Evolutionary conservation across 2,113 vertebrate species (phyloP), one percentile per base, ranked within the genome.

Genomic region (Eira barbara): DNA sequence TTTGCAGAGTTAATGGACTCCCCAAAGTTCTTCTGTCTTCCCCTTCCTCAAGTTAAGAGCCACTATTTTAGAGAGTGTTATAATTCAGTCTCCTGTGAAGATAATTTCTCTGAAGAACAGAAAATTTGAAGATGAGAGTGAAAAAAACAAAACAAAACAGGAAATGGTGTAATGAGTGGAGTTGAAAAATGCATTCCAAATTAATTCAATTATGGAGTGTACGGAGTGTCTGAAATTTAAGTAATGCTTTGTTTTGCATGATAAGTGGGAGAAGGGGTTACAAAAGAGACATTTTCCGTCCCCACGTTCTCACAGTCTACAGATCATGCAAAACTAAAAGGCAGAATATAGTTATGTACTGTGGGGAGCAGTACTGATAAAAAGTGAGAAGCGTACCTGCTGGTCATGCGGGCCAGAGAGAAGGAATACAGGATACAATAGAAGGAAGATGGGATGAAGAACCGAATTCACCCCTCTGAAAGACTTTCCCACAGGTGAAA

Each of bases 81-180:
- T n/a, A 92, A 89, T 74, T 86, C 15, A 39, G 4, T 80, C 12
- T 18, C 34, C 80, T 52, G 1, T 49, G 29, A n/a, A 85, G 73
- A 79, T 73, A 15, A 57, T 97, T 94, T 96, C 80, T 84, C 39
- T 57, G 49, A 76, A 84, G 74, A 92, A 61, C 6, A 94, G 34
- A 65, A 74, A 55, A 69, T 42, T n/a, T 85, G 27, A 95, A 95
- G 36, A 57, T 61, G 3, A 65, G 4, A 52, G 21, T 57, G 25
- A 45, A 86, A 86, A 14, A 45, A 92, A 65, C 7, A 52, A 49
- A 49, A 49, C 11, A 49, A 49, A 10, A 73, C 17, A 27, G 17
- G 42, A 82, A 89, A 52, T 59, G 17, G 59, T 23, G 59, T n/a
- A n/a, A n/a, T 91, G 59, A 57, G 23, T 65, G 36, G 31, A 17